Base-by-base conservation (phyloP, 2,888 invertebrate species). In the Erebia aethiops region DNA sequence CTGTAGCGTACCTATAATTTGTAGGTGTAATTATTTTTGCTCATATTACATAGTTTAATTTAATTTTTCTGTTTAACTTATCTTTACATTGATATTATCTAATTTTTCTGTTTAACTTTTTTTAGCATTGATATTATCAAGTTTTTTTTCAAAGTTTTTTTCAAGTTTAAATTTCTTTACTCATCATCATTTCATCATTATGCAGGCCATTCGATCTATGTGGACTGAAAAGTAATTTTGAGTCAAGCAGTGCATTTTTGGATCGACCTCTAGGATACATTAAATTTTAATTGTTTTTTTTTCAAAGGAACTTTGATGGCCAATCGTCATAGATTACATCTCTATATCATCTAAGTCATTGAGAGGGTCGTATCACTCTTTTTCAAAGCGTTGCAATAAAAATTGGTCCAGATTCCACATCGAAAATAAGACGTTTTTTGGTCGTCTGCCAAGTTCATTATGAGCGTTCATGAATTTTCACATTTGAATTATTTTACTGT, bases 401-500 rank as follows among this genome's bases (percentile, higher is more conserved):
- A 93, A 92, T 91, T 87, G 92, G 91, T 92, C 92, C 91, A 92
- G 91, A 93, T 93, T 92, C 93, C 92, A 87, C 81, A 91, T 93
- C 93, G 91, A 93, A 93, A 93, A 93, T 93, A 93, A 93, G 92
- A 93, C 92, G 92, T 93, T 91, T 90, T 90, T 93, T 93, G 93
- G 92, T 91, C 89, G 88, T 77, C 82, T 92, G 93, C 93, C 93
- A 93, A 93, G 92, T 93, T 93, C 93, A 93, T 93, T 93, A 93
- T 93, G 92, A 92, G 89, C 90, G 93, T 92, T 93, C 92, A 92
- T 93, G 93, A 93, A 93, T 91, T 92, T 93, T 93, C 91, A 92
- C 93, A 93, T 93, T 93, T 92, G 92, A 93, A 93, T 93, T 93
- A 93, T 93, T 93, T 93, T 93, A 93, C 92, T 91, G 91, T 89